These are phyloP conservation scores for Acleris holmiana DNA, from an alignment of 2,888 invertebrate species.

Conservation along the genomic window DNA sequence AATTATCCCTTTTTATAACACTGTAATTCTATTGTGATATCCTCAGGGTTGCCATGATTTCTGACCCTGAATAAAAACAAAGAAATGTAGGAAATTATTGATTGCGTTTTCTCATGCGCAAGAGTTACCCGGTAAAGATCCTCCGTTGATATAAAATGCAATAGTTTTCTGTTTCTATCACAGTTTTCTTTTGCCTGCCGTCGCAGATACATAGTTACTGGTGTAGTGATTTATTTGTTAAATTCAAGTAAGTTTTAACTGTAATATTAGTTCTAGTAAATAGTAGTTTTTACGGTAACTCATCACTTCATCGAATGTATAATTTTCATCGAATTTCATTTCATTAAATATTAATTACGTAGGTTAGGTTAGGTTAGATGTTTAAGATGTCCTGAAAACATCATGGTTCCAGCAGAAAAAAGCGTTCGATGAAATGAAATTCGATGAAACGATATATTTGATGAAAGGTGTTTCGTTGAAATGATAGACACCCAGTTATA, in stretches of 20 bases:
- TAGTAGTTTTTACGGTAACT: not conserved
- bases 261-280: not conserved
- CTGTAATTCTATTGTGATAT: not conserved
- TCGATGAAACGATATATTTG: too few relatives aligned
- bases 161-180: not conserved
- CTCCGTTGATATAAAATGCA: conserved; percentile 8
- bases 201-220: conserved; percentile 8
- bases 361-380: too few relatives aligned
- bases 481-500: too few relatives aligned
- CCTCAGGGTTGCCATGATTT: not conserved
- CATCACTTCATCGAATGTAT: too few relatives aligned
- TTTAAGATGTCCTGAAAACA: too few relatives aligned
- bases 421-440: too few relatives aligned
- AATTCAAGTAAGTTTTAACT: conserved; percentile 8
- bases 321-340: too few relatives aligned
- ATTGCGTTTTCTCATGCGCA: conserved; percentile 1
- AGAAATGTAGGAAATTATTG: conserved; percentile 4
- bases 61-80: conserved; percentile 17
- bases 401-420: too few relatives aligned
- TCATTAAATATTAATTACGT: too few relatives aligned
- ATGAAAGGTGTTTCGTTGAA: too few relatives aligned
- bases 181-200: conserved; percentile 10
- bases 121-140: conserved; percentile 5
- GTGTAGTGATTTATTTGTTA: not conserved
- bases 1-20: not conserved